Conservation (phyloP, 2,113 vertebrate genomes). For the Crotalus viridis region DNA sequence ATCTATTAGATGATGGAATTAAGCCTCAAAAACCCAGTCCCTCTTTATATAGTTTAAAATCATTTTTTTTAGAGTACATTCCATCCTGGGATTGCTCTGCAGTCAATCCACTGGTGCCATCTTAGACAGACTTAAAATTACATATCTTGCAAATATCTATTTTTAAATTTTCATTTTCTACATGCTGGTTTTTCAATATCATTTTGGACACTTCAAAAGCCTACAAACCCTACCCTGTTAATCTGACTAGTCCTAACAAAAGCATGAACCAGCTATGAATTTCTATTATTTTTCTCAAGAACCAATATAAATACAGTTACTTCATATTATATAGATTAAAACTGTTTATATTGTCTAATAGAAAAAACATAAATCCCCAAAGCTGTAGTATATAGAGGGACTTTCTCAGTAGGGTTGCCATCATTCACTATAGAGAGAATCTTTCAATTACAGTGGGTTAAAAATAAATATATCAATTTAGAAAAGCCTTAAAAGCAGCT, state of each 20-base stretch:
- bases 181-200: neutral
- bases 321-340: neutral
- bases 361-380: neutral
- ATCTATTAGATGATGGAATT: neutral
- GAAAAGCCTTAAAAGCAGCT: neutral
- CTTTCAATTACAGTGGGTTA: neutral
- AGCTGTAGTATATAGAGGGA: neutral
- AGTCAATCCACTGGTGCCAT: neutral
- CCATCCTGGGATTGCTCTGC: neutral
- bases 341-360: neutral
- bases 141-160: neutral
- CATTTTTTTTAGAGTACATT: neutral
- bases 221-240: neutral
- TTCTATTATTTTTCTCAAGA: neutral
- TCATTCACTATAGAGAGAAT: neutral
- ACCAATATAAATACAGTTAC: neutral
- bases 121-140: neutral
- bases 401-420: neutral
- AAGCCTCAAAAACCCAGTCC: neutral
- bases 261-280: neutral
- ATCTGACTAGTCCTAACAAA: neutral
- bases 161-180: neutral
- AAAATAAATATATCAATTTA: neutral
- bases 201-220: neutral
- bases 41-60: neutral